Evolutionary conservation across 2,888 invertebrate genomes (phyloP).

Genomic region (Aethes cnicana): DNA sequence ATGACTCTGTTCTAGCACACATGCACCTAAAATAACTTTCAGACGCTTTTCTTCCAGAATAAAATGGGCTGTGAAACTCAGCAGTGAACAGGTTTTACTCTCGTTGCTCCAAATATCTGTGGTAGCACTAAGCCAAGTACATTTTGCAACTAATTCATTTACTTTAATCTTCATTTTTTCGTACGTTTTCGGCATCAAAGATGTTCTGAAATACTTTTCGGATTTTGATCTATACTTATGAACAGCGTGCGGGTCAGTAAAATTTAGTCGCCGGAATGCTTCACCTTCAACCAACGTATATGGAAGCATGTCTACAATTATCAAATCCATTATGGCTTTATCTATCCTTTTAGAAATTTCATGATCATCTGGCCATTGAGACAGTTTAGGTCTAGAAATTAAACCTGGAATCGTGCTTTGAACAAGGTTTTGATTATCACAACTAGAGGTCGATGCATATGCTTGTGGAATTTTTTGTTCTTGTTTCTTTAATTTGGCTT

Average conservation of each 20-base stretch:
- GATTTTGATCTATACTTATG: slow-evolving; percentile 34
- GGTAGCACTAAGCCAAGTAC: slow-evolving; percentile 6
- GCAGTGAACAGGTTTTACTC: slow-evolving; percentile 26
- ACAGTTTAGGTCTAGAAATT: slow-evolving; percentile 30
- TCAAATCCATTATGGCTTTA: slow-evolving; percentile 38
- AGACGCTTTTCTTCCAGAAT: slow-evolving; percentile 20
- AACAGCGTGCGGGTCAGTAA: slow-evolving; percentile 30
- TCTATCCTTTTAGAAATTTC: slow-evolving; percentile 35
- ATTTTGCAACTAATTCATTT: slow-evolving; percentile 11
- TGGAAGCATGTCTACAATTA: slow-evolving; percentile 39
- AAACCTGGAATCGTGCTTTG: slow-evolving; percentile 34
- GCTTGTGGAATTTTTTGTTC: slow-evolving; percentile 20
- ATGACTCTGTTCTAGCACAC: slow-evolving; percentile 22
- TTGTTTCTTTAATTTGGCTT: slow-evolving; percentile 30
- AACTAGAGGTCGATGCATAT: slow-evolving; percentile 10
- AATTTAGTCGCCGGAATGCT: slow-evolving; percentile 33
- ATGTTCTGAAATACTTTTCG: slow-evolving; percentile 38
- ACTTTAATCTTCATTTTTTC: slow-evolving; percentile 35
- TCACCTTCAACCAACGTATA: slow-evolving; percentile 36
- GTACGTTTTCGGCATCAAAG: slow-evolving; percentile 38
- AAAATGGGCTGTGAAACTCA: slow-evolving; percentile 28
- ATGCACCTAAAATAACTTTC: slow-evolving; percentile 28
- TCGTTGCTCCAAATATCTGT: slow-evolving; percentile 5
- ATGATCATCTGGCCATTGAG: slow-evolving; percentile 37
- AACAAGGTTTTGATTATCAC: slow-evolving; percentile 30